Base-by-base conservation (phyloP, 2,888 invertebrate species). In the Arge pagana region DNA sequence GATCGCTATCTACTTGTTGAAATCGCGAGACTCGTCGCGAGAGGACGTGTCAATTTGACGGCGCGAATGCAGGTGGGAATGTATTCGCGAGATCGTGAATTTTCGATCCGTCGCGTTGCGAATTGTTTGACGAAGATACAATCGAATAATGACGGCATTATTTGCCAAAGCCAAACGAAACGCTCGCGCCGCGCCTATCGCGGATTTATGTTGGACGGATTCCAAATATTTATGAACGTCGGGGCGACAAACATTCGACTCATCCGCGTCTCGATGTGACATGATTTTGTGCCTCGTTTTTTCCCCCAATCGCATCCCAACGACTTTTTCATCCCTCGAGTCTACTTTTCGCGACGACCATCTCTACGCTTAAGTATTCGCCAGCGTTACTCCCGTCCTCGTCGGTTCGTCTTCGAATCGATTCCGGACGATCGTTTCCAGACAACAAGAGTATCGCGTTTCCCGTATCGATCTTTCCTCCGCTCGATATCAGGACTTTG, bases 61-160 rank as follows among this genome's bases (percentile, higher is more conserved):
- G n/a, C n/a, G n/a, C n/a, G n/a, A n/a, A n/a, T n/a, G n/a, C n/a
- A n/a, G n/a, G n/a, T n/a, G n/a, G n/a, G n/a, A n/a, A n/a, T 23
- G 4, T 8, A 13, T 23, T 39, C 4, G 37, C 11, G 16, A 19
- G 2, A 39, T 21, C 3, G 23, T 8, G 39, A 39, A 21, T 23
- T 39, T 24, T 7, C 15, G 33, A 45, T 45, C 23, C n/a, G 7
- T 10, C n/a, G 33, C 33, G 45, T 23, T 11, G n/a, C n/a, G 23
- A 16, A 33, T 19, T 15, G 45, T 33, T 18, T 45, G 45, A 33
- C 33, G 13, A 23, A 45, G 19, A 33, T 33, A 23, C 33, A 35
- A 45, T 35, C 45, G 45, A 45, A 45, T 45, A 45, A 45, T 45
- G 45, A 45, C 45, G 45, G 45, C n/a, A 45, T 45, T 45, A 45